A percentile compares a stretch with the other conserved stretches of the same genome.
Evolutionary conservation across 2,113 vertebrate species (phyloP).

Genomic region (Taxidea taxus): DNA sequence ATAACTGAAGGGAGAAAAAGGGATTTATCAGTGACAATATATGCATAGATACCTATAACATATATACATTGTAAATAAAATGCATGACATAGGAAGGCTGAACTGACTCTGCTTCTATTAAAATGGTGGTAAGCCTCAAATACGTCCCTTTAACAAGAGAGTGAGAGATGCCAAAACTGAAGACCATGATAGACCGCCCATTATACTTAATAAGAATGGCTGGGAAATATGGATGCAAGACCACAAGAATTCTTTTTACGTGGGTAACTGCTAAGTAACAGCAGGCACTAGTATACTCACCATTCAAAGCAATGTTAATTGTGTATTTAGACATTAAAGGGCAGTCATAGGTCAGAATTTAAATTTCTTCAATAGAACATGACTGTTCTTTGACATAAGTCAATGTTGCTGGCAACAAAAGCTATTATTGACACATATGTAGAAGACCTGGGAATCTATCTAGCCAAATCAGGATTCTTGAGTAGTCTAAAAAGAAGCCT

Average conservation of each 20-base stretch:
- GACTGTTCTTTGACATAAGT: background rate
- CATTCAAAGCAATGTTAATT: background rate
- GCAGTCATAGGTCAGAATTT: background rate
- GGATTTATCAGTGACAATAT: background rate
- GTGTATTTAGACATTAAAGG: background rate
- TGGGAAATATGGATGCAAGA: background rate
- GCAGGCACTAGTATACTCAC: background rate
- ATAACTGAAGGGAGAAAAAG: background rate
- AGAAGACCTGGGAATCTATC: background rate
- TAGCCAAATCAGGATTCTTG: background rate
- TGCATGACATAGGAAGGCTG: background rate
- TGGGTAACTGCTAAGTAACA: background rate
- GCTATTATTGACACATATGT: background rate
- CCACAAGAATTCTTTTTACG: background rate
- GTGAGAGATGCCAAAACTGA: background rate
- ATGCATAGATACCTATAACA: background rate
- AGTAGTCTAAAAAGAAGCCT: constrained; percentile 12
- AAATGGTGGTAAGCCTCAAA: background rate
- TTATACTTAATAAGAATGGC: background rate
- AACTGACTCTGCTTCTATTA: background rate
- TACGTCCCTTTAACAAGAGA: background rate
- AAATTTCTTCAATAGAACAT: background rate
- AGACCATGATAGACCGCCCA: background rate
- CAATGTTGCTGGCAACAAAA: background rate
- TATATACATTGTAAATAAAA: background rate